Conservation (phyloP, 2,888 invertebrate species). For the Prosopocoilus inquinatus region DNA sequence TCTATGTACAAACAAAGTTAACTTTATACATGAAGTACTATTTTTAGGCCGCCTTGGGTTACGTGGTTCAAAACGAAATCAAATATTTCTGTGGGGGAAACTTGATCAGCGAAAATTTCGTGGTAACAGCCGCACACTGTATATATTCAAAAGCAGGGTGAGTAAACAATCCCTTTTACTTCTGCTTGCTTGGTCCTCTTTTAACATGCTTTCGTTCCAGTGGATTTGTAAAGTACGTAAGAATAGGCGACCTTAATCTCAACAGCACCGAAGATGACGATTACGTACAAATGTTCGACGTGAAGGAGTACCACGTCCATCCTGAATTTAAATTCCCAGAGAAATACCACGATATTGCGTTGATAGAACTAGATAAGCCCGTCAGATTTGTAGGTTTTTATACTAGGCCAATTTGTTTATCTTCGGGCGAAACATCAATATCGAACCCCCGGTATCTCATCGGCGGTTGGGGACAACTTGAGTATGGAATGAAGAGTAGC, state of each 20-base stretch:
- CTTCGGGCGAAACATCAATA: constrained; percentile 21
- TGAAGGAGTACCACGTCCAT: constrained; percentile 45
- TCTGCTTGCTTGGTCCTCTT: too few relatives aligned
- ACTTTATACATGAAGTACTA: not conserved
- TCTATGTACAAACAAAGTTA: not conserved
- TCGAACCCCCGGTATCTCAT: constrained; percentile 39
- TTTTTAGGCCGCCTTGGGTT: not conserved
- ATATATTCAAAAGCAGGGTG: constrained; percentile 3
- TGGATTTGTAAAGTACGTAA: constrained; percentile 19
- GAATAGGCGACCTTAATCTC: not conserved
- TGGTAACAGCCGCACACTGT: constrained; percentile 68
- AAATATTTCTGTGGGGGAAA: constrained; percentile 59
- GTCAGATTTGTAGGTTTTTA: constrained; percentile 43
- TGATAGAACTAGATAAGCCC: constrained; percentile 47
- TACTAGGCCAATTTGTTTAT: constrained; percentile 53
- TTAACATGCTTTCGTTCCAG: too few relatives aligned
- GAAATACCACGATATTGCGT: constrained; percentile 55
- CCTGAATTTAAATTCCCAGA: constrained; percentile 46
- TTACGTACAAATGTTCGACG: constrained; percentile 24
- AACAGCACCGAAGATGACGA: not conserved
- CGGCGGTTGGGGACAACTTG: constrained; percentile 52
- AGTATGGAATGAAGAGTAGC: constrained; percentile 33
- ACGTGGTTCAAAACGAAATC: not conserved
- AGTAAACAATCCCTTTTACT: too few relatives aligned
- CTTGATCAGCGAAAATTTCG: constrained; percentile 60